A percentile compares a stretch with the other conserved stretches of the same genome.
These are phyloP conservation scores for Drosophila buzzatii DNA, from an alignment of 2,888 invertebrate species.

Conservation along the genomic window DNA sequence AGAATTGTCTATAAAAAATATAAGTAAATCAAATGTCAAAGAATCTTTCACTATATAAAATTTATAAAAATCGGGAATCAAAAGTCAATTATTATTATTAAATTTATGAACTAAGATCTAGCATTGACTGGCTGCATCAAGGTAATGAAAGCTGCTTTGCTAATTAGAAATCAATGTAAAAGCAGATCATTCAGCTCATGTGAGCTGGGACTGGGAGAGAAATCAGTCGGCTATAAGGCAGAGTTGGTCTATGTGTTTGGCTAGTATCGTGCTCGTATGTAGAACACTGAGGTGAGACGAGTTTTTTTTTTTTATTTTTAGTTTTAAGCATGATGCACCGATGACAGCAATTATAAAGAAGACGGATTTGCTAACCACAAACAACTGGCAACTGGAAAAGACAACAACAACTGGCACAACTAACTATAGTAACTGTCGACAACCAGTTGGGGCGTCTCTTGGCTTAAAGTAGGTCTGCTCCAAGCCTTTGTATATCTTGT, in stretches of 20 bases:
- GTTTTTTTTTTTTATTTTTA: slow-evolving; percentile 29
- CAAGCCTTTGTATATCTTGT: slow-evolving; percentile 40
- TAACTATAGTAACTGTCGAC: slow-evolving; percentile 28
- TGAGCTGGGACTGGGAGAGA: slow-evolving; percentile 54
- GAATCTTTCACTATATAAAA: not conserved
- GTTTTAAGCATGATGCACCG: slow-evolving; percentile 33
- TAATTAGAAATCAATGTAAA: slow-evolving; percentile 62
- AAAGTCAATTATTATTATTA: not conserved
- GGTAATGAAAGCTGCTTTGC: slow-evolving; percentile 46
- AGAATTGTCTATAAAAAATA: not conserved
- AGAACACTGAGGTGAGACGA: slow-evolving; percentile 62
- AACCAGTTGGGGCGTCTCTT: slow-evolving; percentile 51
- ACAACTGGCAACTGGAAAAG: slow-evolving; percentile 3
- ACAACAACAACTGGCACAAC: slow-evolving; percentile 14
- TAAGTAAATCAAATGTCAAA: not conserved
- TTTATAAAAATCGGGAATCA: not conserved
- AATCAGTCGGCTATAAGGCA: slow-evolving; percentile 36
- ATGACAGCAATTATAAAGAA: slow-evolving; percentile 75
- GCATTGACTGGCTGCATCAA: not conserved
- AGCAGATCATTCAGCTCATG: slow-evolving; percentile 23
- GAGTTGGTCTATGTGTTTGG: slow-evolving; percentile 30
- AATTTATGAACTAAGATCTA: not conserved
- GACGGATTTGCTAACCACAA: slow-evolving; percentile 70
- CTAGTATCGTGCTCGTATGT: slow-evolving; percentile 40
- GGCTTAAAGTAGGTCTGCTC: slow-evolving; percentile 55